phyloP scores from a whole-genome alignment of 2,888 invertebrate genomes.

The Orthonevra nobilis region DNA sequence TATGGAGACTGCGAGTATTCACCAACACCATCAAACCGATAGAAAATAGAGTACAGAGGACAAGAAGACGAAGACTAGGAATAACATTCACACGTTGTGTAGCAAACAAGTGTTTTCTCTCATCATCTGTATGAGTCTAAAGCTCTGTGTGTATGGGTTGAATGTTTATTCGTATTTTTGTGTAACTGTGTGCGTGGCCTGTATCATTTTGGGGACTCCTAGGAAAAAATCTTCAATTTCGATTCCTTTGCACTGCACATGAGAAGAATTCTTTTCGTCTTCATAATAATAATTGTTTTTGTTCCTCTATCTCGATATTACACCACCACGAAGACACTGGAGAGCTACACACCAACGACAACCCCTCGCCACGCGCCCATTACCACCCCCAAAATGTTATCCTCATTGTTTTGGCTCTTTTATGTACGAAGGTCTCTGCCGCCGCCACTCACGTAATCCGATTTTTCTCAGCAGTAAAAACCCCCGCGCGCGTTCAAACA shows the following conservation, averaged over 20 bases:
- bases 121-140: background rate
- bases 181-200: constrained; percentile 19
- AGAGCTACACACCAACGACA: too few relatives aligned
- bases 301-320: too few relatives aligned
- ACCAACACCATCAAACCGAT: constrained; percentile 34
- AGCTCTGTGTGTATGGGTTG: background rate
- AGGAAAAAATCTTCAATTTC: constrained; percentile 39
- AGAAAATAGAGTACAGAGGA: too few relatives aligned
- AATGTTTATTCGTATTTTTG: background rate
- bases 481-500: constrained; percentile 5
- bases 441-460: constrained; percentile 67
- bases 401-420: constrained; percentile 64
- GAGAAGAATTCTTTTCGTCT: constrained; percentile 35
- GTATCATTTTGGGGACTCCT: constrained; percentile 41
- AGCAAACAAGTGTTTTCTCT: constrained; percentile 71
- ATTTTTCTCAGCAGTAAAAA: constrained; percentile 23
- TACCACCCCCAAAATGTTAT: constrained; percentile 64
- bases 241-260: constrained; percentile 9
- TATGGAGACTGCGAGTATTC: constrained; percentile 5
- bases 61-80: constrained; percentile 28
- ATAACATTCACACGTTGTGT: constrained; percentile 52
- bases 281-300: too few relatives aligned
- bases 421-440: constrained; percentile 66
- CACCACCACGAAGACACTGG: constrained; percentile 21
- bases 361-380: constrained; percentile 16